Base-by-base conservation (phyloP, 1,140 invertebrate species). In the Drosophila pallidifrons region DNA sequence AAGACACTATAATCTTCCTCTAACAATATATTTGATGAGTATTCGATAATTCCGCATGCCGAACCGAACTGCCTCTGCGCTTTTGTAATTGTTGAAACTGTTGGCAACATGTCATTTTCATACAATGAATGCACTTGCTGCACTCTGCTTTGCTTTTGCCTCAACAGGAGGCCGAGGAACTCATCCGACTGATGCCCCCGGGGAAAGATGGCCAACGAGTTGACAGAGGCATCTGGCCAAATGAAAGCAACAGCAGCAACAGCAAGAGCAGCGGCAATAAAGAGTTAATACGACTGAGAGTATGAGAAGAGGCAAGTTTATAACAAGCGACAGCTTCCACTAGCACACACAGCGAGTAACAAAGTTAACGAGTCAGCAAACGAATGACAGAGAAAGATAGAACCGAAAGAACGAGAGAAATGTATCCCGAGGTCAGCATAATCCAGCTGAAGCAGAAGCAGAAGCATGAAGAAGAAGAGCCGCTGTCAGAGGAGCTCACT, bases 251-350 rank as follows among this genome's bases (percentile, higher is more conserved):
- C 58, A 73, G 65, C 71, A 38, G 20, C 20, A 25, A 25, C 20
- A 25, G 20, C 20, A 25, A 20, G 20, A 20, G 20, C 67, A 52
- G 67, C 58, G 70, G 60, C 71, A 38, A 70, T 69, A 65, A 74
- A 58, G 67, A 68, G 54, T 71, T 70, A 66, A 82, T 77, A 47
- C 70, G 32, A 54, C 45, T 46, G 41, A 45, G 67, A 85, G 73
- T 81, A 81, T 86, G 82, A 78, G 63, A 47, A 81, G 69, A 47
- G 41, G 43, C 52, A 55, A 55, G 10, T 55, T 55, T 15, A 76
- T 76, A 76, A 61, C 59, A 58, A 82, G 70, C 65, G 74, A 80
- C 64, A 65, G 72, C 47, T 77, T 81, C 64, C 67, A 83, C 38
- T 85, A 81, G 75, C 52, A 81, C 57, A 61, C 20, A 25, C 20